These are phyloP conservation scores for Cololabis saira DNA, from an alignment of 2,113 vertebrate genomes.

Conservation along the genomic window DNA sequence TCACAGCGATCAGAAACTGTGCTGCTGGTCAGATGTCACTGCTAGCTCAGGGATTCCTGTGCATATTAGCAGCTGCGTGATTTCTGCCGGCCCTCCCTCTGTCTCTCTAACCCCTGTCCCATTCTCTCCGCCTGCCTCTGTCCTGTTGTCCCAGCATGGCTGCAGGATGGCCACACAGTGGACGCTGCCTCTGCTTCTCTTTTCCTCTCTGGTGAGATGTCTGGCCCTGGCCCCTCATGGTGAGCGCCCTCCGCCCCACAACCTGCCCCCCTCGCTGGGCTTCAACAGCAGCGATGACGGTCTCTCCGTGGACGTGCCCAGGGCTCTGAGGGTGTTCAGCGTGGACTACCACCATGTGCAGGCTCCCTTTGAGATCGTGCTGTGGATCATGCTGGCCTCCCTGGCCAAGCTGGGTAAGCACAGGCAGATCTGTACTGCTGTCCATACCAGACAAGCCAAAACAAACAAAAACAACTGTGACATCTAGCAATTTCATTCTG, in stretches of 20 bases:
- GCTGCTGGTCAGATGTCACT: conserved; percentile 49
- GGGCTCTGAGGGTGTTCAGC: conserved; percentile 77
- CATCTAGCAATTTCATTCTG: too few species aligned
- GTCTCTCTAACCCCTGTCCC: conserved; percentile 21
- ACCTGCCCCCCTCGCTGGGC: conserved; percentile 23
- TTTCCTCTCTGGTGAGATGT: conserved; percentile 24
- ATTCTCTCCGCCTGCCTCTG: conserved; percentile 22
- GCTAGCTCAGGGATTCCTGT: conserved; percentile 78
- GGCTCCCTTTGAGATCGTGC: conserved; percentile 86
- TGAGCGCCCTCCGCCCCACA: conserved; percentile 26
- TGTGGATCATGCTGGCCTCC: conserved; percentile 89
- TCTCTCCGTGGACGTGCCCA: conserved; percentile 48
- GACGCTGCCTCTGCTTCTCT: conserved; percentile 39
- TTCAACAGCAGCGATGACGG: conserved; percentile 42
- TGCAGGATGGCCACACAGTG: conserved; percentile 51
- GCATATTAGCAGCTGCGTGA: conserved; percentile 70
- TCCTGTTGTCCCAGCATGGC: conserved; percentile 56
- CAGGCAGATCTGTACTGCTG: background rate
- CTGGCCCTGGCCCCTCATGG: conserved; percentile 32
- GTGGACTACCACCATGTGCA: conserved; percentile 86
- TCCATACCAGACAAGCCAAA: too few species aligned
- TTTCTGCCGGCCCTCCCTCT: conserved; percentile 25
- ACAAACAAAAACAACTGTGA: too few species aligned
- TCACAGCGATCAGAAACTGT: conserved; percentile 15
- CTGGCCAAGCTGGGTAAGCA: conserved; percentile 86